Conservation (phyloP, 1,140 invertebrate species). For the Drosophila rhopaloa region DNA sequence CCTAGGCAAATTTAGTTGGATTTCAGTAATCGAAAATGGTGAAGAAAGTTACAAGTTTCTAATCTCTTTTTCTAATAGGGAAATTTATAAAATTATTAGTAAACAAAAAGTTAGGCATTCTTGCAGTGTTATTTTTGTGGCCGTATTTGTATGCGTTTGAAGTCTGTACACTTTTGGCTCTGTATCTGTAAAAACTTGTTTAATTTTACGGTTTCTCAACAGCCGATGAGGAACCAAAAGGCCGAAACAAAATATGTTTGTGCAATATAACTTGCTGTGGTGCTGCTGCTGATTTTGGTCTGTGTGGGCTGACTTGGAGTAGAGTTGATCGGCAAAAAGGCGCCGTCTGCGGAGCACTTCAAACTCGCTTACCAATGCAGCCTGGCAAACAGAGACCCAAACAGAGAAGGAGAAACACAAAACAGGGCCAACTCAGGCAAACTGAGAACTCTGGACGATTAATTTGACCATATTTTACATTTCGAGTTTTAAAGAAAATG, state of each 20-base stretch:
- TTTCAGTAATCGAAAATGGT: too few species aligned
- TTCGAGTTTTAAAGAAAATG: constrained; percentile 72
- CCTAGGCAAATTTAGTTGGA: too few species aligned
- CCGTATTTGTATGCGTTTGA: background rate
- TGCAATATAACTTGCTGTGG: constrained; percentile 62
- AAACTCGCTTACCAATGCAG: constrained; percentile 42
- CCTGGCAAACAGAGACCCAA: background rate
- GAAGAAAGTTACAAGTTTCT: too few species aligned
- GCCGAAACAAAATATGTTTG: constrained; percentile 57
- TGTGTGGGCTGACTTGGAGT: constrained; percentile 60
- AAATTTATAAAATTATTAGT: background rate
- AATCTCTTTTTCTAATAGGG: too few species aligned
- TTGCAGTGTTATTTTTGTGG: too few species aligned
- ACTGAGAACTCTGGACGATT: constrained; percentile 61
- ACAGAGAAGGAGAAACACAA: constrained; percentile 1
- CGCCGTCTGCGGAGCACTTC: constrained; percentile 53
- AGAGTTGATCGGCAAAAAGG: constrained; percentile 68
- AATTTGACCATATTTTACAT: constrained; percentile 74
- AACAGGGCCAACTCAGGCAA: constrained; percentile 17
- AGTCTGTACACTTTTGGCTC: too few species aligned
- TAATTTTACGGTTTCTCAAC: constrained; percentile 50
- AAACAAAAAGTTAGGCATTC: background rate
- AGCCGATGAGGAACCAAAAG: constrained; percentile 21
- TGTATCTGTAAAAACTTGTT: constrained; percentile 59
- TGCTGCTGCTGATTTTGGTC: constrained; percentile 16